phyloP scores from a whole-genome alignment of 1,140 invertebrate genomes.

The Arion vulgaris region DNA sequence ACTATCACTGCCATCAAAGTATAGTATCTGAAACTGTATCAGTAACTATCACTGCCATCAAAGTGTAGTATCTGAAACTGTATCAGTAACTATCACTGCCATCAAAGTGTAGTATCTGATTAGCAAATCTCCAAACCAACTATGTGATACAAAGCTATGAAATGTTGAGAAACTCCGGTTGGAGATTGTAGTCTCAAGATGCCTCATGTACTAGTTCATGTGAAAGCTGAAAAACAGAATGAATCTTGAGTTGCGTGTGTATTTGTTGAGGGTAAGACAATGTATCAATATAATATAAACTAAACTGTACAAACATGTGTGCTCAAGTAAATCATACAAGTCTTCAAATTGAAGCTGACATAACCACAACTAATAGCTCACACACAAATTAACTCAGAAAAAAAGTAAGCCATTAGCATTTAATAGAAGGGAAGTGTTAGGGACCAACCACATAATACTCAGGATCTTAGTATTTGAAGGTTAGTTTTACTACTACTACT shows the following conservation, averaged over 20 bases:
- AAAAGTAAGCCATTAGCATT: too few relatives aligned
- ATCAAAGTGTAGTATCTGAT: not conserved
- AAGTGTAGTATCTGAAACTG: not conserved
- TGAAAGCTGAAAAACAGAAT: not conserved
- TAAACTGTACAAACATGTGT: too few relatives aligned
- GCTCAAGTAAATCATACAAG: too few relatives aligned
- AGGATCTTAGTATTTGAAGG: too few relatives aligned
- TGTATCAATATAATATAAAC: not conserved
- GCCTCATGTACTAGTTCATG: not conserved
- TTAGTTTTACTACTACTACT: too few relatives aligned
- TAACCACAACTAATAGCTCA: too few relatives aligned
- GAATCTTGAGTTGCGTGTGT: not conserved
- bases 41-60: too few relatives aligned
- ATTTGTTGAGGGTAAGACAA: not conserved
- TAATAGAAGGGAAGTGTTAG: too few relatives aligned
- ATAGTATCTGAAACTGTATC: constrained; percentile 9
- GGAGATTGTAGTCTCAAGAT: not conserved
- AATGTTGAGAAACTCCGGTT: not conserved
- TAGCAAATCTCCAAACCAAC: not conserved
- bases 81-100: not conserved
- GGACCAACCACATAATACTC: too few relatives aligned
- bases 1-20: too few relatives aligned
- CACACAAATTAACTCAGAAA: too few relatives aligned
- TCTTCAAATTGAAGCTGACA: too few relatives aligned
- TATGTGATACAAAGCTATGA: not conserved